These are phyloP conservation scores for Melinaea menophilus DNA, from an alignment of 2,888 invertebrate genomes.

Conservation along the genomic window DNA sequence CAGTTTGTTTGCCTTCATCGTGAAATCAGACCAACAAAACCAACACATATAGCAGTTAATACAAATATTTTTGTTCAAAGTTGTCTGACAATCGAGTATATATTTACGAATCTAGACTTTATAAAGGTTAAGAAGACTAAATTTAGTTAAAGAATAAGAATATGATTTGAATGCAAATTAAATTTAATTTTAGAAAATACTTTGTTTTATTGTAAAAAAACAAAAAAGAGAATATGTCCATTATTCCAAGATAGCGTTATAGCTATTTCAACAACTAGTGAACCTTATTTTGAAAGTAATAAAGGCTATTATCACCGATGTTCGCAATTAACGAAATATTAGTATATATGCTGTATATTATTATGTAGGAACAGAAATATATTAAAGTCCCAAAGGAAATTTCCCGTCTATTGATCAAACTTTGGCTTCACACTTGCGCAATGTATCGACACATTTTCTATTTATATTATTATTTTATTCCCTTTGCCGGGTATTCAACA, in stretches of 20 bases:
- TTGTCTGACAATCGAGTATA: too few species aligned
- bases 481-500: neutral
- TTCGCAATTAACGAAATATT: neutral
- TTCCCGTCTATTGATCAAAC: conserved; percentile 28
- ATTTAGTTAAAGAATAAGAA: too few species aligned
- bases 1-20: too few species aligned
- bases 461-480: neutral
- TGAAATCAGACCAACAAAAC: too few species aligned
- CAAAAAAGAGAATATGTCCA: too few species aligned
- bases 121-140: too few species aligned
- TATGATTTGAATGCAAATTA: too few species aligned
- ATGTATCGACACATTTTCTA: conserved; percentile 14
- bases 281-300: neutral
- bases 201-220: too few species aligned
- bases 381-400: conserved; percentile 12
- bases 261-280: neutral
- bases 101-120: too few species aligned
- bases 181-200: too few species aligned
- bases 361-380: conserved; percentile 6
- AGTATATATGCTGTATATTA: neutral
- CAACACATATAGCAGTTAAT: too few species aligned
- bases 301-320: conserved; percentile 1
- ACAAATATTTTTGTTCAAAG: too few species aligned
- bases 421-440: conserved; percentile 28
- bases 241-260: neutral